Evolutionary conservation across 1,140 invertebrate species (phyloP).

Genomic region (Sycophaga agraensis): DNA sequence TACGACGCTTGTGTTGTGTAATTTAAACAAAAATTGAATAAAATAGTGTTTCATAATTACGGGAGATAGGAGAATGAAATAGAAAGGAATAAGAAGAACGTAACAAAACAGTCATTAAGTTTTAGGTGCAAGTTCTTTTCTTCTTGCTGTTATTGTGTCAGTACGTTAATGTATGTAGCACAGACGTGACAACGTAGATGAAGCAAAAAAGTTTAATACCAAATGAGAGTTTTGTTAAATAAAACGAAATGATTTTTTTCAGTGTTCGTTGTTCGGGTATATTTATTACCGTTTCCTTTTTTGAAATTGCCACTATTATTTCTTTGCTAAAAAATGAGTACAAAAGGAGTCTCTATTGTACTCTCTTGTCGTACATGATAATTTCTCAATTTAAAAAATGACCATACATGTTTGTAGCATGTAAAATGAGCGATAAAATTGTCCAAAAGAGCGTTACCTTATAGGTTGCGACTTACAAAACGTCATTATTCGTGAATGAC

Average conservation of each 20-base stretch:
- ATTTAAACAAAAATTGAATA: constrained; percentile 18
- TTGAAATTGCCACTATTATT: neutral
- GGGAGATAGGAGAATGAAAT: neutral
- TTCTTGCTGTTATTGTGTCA: constrained; percentile 14
- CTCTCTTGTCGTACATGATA: neutral
- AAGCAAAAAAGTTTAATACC: constrained; percentile 11
- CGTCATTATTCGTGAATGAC: neutral
- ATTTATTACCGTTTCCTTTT: constrained; percentile 7
- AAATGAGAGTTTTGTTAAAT: constrained; percentile 23
- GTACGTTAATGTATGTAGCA: neutral
- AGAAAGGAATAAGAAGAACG: constrained; percentile 6
- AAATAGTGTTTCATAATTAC: neutral
- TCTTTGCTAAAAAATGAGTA: neutral
- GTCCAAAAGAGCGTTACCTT: neutral
- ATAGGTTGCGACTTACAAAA: neutral
- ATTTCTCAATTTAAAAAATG: neutral
- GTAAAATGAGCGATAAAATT: constrained; percentile 4
- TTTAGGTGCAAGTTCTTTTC: constrained; percentile 23
- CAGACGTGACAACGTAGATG: neutral
- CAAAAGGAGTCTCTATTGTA: neutral
- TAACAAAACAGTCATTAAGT: constrained; percentile 18
- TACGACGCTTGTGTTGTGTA: constrained; percentile 18
- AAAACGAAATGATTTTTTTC: constrained; percentile 10
- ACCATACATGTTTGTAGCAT: neutral
- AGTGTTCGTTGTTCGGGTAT: neutral